Evolutionary conservation across 2,113 vertebrate species (phyloP).

Genomic region (Tauraco erythrolophus): DNA sequence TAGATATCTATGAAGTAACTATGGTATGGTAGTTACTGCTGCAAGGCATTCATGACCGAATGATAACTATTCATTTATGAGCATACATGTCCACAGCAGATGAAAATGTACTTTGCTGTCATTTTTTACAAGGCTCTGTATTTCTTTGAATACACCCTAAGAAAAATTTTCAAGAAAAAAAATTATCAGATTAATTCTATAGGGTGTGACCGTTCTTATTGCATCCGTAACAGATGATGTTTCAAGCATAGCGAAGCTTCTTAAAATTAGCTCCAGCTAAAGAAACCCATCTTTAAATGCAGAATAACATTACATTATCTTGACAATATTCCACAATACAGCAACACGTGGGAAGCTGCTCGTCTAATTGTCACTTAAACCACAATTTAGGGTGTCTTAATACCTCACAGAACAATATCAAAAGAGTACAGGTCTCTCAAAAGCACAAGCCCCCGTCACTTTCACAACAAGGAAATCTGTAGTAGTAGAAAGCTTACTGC

Average conservation of each 20-base stretch:
- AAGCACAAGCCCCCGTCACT: background rate
- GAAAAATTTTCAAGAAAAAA: background rate
- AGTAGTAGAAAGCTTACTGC: background rate
- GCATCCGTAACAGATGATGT: background rate
- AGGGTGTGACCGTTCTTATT: background rate
- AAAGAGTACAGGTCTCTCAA: background rate
- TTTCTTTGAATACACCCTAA: background rate
- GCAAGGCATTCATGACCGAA: background rate
- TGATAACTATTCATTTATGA: background rate
- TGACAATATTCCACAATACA: background rate
- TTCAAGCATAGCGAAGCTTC: constrained; percentile 50
- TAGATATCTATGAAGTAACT: background rate
- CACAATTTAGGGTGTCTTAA: background rate
- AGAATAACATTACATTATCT: background rate
- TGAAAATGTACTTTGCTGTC: background rate
- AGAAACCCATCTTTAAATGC: background rate
- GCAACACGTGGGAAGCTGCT: background rate
- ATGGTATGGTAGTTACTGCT: background rate
- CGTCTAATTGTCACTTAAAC: background rate
- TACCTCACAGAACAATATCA: background rate
- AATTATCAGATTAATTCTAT: background rate
- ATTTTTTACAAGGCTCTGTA: background rate
- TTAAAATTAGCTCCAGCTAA: constrained; percentile 37
- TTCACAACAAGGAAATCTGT: background rate
- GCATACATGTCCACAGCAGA: background rate